Conservation (phyloP, 2,888 invertebrate genomes). For the Clanis bilineata region DNA sequence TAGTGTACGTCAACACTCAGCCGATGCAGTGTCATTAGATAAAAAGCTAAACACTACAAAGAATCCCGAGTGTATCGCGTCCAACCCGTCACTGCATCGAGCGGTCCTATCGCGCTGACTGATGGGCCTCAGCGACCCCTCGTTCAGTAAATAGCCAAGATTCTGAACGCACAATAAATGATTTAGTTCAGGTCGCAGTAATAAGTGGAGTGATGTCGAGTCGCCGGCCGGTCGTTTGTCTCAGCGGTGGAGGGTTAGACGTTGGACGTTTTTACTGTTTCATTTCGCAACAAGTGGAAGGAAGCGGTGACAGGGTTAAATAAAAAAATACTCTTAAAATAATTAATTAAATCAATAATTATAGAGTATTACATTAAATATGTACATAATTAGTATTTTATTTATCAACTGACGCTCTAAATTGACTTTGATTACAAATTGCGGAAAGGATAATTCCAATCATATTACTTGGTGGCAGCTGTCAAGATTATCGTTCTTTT, state of each 20-base stretch:
- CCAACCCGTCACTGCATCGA: not conserved
- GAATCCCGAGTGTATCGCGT: not conserved
- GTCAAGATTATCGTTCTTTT: not conserved
- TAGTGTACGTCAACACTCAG: too few relatives aligned
- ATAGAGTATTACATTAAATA: not conserved
- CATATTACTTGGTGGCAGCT: not conserved
- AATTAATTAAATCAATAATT: too few relatives aligned
- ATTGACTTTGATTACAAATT: not conserved
- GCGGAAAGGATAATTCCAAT: not conserved
- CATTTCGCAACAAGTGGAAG: conserved; percentile 10
- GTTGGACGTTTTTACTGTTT: conserved; percentile 28
- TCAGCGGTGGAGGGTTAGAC: conserved; percentile 33
- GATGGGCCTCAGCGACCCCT: conserved; percentile 62
- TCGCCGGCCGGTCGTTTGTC: conserved; percentile 70
- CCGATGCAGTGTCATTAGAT: too few relatives aligned
- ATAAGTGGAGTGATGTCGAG: conserved; percentile 74
- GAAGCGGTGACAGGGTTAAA: not conserved
- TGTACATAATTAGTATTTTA: not conserved
- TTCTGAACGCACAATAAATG: conserved; percentile 75
- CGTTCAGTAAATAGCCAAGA: conserved; percentile 70
- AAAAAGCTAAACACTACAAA: too few relatives aligned
- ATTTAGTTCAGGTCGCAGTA: conserved; percentile 70
- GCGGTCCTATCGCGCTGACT: conserved; percentile 38
- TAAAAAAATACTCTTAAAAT: not conserved
- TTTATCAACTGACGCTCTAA: not conserved